A percentile compares a stretch with the other conserved stretches of the same genome.
Evolutionary conservation across 2,113 vertebrate genomes (phyloP).

Genomic region (Halichoerus grypus): DNA sequence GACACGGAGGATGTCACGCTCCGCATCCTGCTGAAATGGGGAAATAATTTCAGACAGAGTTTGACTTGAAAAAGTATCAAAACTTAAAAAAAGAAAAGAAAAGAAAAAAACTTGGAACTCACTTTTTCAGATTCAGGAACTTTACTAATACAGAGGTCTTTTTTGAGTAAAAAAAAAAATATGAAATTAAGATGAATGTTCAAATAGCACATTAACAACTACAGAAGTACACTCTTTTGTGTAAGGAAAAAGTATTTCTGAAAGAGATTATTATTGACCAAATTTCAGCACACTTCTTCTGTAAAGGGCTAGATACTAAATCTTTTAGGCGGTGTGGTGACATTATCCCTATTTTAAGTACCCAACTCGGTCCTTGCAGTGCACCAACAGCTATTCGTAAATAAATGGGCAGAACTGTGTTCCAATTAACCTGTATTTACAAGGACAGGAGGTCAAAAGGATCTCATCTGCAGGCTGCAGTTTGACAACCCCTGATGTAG

Average conservation of each 20-base stretch:
- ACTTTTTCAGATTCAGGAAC: conserved; percentile 21
- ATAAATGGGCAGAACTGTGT: not conserved
- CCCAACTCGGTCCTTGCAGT: not conserved
- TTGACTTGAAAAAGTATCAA: conserved; percentile 70
- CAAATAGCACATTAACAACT: not conserved
- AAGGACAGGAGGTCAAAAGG: not conserved
- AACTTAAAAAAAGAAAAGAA: conserved; percentile 19
- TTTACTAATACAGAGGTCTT: not conserved
- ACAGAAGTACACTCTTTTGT: not conserved
- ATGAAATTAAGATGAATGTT: not conserved
- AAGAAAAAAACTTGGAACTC: not conserved
- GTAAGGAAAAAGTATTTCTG: not conserved
- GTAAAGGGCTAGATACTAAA: not conserved
- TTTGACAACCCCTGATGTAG: not conserved
- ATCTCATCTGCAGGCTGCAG: not conserved
- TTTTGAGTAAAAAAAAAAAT: not conserved
- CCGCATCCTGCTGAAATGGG: conserved; percentile 68
- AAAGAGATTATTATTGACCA: not conserved
- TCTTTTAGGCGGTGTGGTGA: not conserved
- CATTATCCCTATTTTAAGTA: not conserved
- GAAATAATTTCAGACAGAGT: conserved; percentile 76
- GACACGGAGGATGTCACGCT: conserved; percentile 74
- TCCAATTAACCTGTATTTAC: not conserved
- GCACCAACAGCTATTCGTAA: not conserved
- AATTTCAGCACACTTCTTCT: not conserved